Base-by-base conservation (phyloP, 2,888 invertebrate genomes). In the Gymnocheta viridis region DNA sequence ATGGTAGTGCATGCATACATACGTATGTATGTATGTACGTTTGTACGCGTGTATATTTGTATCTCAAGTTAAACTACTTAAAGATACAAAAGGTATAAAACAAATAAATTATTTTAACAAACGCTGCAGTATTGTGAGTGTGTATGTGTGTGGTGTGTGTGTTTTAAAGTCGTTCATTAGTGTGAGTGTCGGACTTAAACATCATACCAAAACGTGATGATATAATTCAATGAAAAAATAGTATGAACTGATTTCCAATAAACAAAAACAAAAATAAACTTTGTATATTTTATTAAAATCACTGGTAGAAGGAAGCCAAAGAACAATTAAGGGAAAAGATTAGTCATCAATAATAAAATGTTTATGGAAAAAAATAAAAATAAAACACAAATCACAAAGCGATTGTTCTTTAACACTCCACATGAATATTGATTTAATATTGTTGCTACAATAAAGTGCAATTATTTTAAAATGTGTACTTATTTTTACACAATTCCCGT, bases 271-370 rank as follows among this genome's bases (percentile, higher is more conserved):
- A 6, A 22, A 56, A 51, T 35, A 51, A 69, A 54, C 51, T 19
- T 22, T 70, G 56, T 22, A 6, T 44, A 32, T 22, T 38, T 14
- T 56, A 56, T 24, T 67, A 38, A 41, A 44, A 47, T n/a, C 29
- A 3, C 24, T 38, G 12, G 1, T 60, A 14, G n/a, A 47, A 62
- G 62, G 38, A 51, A 74, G 62, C 54, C 14, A 44, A 64, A 54
- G 22, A 54, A 29, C 32, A 74, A 54, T 29, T 41, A 24, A 73
- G 32, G 17, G 24, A 35, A n/a, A 51, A 19, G 2, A 62, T 74
- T 64, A 74, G 74, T 74, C 74, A 74, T 64, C 74, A 12, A 54
- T 64, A 54, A 64, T 27, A 41, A 54, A n/a, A 19, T 32, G 10
- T 29, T 58, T n/a, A 35, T 19, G n/a, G 10, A 35, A 56, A 22